These are phyloP conservation scores for Trichogramma dendrolimi DNA, from an alignment of 2,888 invertebrate genomes.

Conservation along the genomic window DNA sequence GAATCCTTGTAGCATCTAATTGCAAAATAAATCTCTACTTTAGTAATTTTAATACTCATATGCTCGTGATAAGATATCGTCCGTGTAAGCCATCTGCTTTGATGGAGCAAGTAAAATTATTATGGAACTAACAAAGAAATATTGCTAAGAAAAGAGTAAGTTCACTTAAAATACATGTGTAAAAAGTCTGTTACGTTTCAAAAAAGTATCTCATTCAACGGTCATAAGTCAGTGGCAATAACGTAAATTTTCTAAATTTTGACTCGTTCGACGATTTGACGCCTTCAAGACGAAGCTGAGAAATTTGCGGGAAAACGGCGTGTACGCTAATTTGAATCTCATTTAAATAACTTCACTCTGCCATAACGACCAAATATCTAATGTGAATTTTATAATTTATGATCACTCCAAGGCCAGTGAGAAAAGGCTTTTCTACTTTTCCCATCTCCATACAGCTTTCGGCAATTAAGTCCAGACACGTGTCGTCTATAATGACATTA, in stretches of 20 bases:
- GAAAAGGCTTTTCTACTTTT: too few relatives aligned
- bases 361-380: not conserved
- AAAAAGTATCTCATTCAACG: slow-evolving; percentile 38
- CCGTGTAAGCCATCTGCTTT: slow-evolving; percentile 43
- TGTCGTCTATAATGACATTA: too few relatives aligned
- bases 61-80: slow-evolving; percentile 37
- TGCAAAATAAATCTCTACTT: too few relatives aligned
- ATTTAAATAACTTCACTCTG: too few relatives aligned
- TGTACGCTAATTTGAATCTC: too few relatives aligned
- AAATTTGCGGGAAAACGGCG: too few relatives aligned
- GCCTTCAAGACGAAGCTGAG: too few relatives aligned
- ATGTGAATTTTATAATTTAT: not conserved
- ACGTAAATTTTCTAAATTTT: slow-evolving; percentile 12
- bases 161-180: slow-evolving; percentile 33
- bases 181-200: slow-evolving; percentile 47
- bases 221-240: slow-evolving; percentile 10
- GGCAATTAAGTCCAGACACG: too few relatives aligned
- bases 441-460: too few relatives aligned
- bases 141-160: slow-evolving; percentile 34
- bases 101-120: slow-evolving; percentile 25
- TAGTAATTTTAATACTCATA: too few relatives aligned
- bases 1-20: too few relatives aligned
- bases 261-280: not conserved
- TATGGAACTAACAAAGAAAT: slow-evolving; percentile 32
- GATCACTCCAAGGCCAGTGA: too few relatives aligned